phyloP scores from a whole-genome alignment of 92 coral and sea anemone species.

The Epizoanthus rinbou region DNA sequence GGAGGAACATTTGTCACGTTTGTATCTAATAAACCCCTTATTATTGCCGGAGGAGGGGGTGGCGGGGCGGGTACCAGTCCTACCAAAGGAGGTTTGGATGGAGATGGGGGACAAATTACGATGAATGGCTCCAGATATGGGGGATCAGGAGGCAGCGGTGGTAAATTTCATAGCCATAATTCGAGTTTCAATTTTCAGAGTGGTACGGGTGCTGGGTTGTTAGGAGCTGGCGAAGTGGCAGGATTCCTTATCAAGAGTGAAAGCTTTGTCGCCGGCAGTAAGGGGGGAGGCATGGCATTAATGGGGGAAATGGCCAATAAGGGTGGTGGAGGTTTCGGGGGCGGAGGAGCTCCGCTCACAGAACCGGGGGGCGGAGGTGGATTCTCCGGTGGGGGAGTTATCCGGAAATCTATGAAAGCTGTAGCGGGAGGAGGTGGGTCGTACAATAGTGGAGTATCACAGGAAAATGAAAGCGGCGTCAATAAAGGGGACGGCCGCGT shows the following conservation, averaged over 20 bases:
- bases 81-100: conserved; percentile 39
- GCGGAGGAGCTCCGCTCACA: conserved; percentile 75
- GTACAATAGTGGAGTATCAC: conserved; percentile 61
- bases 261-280: conserved; percentile 73
- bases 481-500: conserved; percentile 67
- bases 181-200: background rate
- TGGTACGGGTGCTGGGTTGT: conserved; percentile 51
- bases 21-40: conserved; percentile 55
- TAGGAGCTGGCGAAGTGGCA: conserved; percentile 72
- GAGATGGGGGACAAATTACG: conserved; percentile 74
- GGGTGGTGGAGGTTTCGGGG: conserved; percentile 87
- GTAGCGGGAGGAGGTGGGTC: conserved; percentile 96
- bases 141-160: conserved; percentile 71
- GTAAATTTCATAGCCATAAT: conserved; percentile 42
- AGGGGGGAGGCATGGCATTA: conserved; percentile 72
- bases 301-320: background rate
- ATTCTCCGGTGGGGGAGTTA: conserved; percentile 93
- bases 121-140: conserved; percentile 73
- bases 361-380: conserved; percentile 97
- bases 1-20: conserved; percentile 91
- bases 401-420: conserved; percentile 39
- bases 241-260: conserved; percentile 54
- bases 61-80: conserved; percentile 78
- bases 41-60: conserved; percentile 98
- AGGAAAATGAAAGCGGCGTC: conserved; percentile 28